phyloP scores from a whole-genome alignment of 2,113 vertebrate genomes.

The Chloroceryle aenea region DNA sequence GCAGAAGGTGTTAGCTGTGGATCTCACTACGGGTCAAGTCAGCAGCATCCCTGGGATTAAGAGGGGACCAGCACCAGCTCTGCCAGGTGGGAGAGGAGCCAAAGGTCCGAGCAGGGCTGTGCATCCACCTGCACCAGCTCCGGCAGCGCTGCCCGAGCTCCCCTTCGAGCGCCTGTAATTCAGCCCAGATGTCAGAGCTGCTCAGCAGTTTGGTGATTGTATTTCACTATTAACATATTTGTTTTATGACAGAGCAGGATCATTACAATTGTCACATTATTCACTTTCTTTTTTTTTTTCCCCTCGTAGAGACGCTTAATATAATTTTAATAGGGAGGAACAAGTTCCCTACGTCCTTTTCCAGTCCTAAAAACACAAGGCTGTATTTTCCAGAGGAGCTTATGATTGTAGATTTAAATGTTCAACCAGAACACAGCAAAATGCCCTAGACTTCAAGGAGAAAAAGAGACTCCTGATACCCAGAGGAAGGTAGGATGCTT shows the following conservation, averaged over 20 bases:
- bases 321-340: background rate
- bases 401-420: background rate
- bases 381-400: background rate
- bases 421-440: background rate
- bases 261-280: background rate
- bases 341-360: background rate
- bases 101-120: fast-evolving
- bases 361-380: constrained; percentile 12
- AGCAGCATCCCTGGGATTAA: background rate
- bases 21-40: background rate
- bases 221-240: background rate
- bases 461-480: background rate
- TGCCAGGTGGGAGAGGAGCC: fast-evolving
- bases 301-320: background rate
- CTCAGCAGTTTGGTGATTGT: background rate
- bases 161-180: background rate
- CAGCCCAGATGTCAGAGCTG: background rate
- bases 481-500: background rate
- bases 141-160: background rate
- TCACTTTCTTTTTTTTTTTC: background rate
- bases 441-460: background rate
- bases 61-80: background rate
- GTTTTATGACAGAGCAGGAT: background rate
- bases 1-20: fast-evolving
- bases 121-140: background rate